phyloP scores from a whole-genome alignment of 2,113 vertebrate species.

The Dromiciops gliroides region DNA sequence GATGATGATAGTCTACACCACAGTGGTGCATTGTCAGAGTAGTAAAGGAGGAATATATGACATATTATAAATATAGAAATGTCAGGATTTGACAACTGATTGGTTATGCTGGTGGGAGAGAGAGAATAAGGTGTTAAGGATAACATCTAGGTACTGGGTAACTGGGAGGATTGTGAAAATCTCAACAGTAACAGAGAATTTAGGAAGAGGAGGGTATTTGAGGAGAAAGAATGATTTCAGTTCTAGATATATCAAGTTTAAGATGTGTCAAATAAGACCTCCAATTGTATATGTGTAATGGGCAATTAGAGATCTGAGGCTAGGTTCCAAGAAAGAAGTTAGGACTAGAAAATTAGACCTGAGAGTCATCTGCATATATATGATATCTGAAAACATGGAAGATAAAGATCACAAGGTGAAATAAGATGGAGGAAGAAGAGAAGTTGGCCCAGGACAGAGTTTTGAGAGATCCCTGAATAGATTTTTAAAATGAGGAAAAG shows the following conservation, averaged over 20 bases:
- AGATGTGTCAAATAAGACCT: neutral
- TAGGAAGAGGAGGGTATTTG: neutral
- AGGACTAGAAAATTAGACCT: neutral
- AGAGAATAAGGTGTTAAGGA: neutral
- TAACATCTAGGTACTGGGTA: neutral
- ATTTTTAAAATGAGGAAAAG: neutral
- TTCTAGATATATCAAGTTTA: neutral
- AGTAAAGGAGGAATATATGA: neutral
- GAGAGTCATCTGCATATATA: neutral
- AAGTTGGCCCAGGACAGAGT: neutral
- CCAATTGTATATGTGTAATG: neutral
- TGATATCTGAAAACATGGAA: neutral
- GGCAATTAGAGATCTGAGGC: no score
- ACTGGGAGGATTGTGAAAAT: neutral
- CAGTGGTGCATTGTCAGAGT: neutral
- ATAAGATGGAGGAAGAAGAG: neutral
- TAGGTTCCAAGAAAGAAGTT: neutral
- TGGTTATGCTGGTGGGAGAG: neutral
- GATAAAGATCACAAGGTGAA: neutral
- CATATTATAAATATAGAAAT: neutral
- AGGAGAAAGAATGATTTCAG: neutral
- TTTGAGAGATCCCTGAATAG: neutral
- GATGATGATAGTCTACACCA: neutral
- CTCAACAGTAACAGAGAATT: neutral
- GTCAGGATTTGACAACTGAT: neutral